phyloP scores from a whole-genome alignment of 1,140 invertebrate species.

The Cardiocondyla obscurior region DNA sequence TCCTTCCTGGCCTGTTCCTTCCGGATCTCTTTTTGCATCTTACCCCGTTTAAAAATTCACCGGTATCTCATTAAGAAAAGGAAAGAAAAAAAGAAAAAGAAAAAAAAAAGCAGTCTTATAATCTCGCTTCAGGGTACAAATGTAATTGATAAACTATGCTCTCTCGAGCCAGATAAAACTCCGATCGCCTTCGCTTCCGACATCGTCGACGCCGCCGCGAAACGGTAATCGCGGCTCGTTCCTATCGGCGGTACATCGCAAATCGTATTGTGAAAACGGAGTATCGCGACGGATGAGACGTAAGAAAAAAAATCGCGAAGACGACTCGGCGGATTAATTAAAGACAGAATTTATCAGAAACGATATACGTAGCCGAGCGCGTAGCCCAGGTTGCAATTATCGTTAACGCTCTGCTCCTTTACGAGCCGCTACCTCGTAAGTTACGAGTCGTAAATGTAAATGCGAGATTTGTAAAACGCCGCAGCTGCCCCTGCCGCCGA shows the following conservation, averaged over 20 bases:
- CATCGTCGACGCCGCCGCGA: background rate
- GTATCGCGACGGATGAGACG: background rate
- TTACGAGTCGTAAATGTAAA: conserved; percentile 71
- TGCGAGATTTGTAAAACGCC: conserved; percentile 69
- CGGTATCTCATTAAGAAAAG: too few relatives aligned
- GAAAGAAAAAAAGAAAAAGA: too few relatives aligned
- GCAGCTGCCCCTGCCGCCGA: conserved; percentile 42
- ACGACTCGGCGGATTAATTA: conserved; percentile 54
- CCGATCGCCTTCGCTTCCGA: background rate
- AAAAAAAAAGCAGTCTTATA: too few relatives aligned
- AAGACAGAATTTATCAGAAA: conserved; percentile 64
- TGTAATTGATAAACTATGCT: background rate
- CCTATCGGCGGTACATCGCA: background rate
- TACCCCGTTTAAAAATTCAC: conserved; percentile 7
- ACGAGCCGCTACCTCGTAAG: conserved; percentile 64
- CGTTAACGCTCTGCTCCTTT: conserved; percentile 67
- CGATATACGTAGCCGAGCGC: conserved; percentile 47
- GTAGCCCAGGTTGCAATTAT: conserved; percentile 64
- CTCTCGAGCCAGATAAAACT: background rate
- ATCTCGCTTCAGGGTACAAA: background rate
- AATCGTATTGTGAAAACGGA: background rate
- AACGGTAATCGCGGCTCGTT: conserved; percentile 50
- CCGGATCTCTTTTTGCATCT: background rate
- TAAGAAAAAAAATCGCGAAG: background rate
- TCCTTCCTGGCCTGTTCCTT: background rate